Conservation (phyloP, 2,888 invertebrate genomes). For the Mesorhabditis spiculigera region DNA sequence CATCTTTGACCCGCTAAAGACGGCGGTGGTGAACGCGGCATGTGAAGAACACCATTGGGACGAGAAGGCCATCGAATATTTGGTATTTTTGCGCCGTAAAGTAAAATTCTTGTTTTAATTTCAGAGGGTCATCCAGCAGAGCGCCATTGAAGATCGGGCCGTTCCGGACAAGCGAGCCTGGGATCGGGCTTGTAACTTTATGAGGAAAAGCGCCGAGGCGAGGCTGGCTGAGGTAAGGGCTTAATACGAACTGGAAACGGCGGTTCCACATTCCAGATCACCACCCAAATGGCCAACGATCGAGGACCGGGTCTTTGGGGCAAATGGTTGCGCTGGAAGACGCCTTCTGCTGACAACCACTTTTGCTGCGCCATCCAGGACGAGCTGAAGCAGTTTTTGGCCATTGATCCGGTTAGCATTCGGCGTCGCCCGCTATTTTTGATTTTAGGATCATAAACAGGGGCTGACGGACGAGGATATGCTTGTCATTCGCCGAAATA, state of each 20-base stretch:
- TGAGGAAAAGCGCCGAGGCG: slow-evolving; percentile 67
- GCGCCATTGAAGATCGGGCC: slow-evolving; percentile 83
- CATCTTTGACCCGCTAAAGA: slow-evolving; percentile 83
- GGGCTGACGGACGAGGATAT: slow-evolving; percentile 74
- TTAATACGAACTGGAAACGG: neutral
- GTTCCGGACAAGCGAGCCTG: slow-evolving; percentile 83
- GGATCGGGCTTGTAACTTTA: slow-evolving; percentile 81
- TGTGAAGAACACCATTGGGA: slow-evolving; percentile 88
- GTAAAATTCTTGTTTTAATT: slow-evolving; percentile 12
- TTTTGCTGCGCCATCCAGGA: slow-evolving; percentile 73
- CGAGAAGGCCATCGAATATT: slow-evolving; percentile 70
- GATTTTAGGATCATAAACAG: slow-evolving; percentile 60
- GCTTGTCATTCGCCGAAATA: slow-evolving; percentile 84
- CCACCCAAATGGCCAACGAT: slow-evolving; percentile 68
- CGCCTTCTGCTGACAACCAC: slow-evolving; percentile 74
- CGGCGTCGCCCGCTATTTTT: slow-evolving; percentile 6
- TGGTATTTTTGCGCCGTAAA: slow-evolving; percentile 62
- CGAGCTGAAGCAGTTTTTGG: slow-evolving; percentile 64
- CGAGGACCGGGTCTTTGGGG: slow-evolving; percentile 74
- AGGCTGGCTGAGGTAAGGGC: slow-evolving; percentile 20
- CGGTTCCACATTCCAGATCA: slow-evolving; percentile 8
- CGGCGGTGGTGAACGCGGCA: slow-evolving; percentile 81
- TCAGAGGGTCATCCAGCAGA: slow-evolving; percentile 85
- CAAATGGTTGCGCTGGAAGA: slow-evolving; percentile 73
- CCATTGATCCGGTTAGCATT: slow-evolving; percentile 34